phyloP scores from a whole-genome alignment of 2,797 vertebrate genomes.

The Malurus leucopterus region DNA sequence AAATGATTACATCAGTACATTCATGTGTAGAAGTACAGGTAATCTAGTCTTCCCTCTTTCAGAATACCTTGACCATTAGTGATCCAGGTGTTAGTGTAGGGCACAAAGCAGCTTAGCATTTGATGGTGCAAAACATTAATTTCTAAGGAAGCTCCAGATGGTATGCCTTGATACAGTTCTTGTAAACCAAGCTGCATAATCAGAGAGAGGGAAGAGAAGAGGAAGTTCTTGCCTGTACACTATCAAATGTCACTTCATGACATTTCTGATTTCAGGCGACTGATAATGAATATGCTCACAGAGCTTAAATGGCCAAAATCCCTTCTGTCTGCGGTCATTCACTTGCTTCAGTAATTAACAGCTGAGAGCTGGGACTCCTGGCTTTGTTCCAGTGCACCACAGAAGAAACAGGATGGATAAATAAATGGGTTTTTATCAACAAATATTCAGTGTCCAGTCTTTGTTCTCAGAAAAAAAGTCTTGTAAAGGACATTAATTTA shows the following conservation, averaged over 20 bases:
- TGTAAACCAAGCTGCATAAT: background rate
- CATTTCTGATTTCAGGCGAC: background rate
- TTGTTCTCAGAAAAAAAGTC: background rate
- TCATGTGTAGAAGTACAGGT: background rate
- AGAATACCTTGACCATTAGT: background rate
- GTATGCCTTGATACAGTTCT: background rate
- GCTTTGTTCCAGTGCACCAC: background rate
- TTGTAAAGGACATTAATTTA: background rate
- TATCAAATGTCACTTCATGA: background rate
- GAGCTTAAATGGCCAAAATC: background rate
- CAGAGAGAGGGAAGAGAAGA: background rate
- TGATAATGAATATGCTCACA: background rate
- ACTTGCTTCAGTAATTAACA: background rate
- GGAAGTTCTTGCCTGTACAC: background rate
- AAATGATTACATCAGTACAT: background rate
- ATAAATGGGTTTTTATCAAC: background rate
- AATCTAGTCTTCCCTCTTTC: background rate
- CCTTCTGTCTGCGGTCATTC: background rate
- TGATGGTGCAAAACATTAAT: background rate
- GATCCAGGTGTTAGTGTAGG: background rate
- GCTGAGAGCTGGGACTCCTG: background rate
- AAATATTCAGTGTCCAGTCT: background rate
- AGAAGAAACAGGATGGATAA: background rate
- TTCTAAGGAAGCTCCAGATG: background rate
- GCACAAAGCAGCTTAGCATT: background rate